phyloP scores from a whole-genome alignment of 1,140 invertebrate genomes.

The Hycleus phaleratus region DNA sequence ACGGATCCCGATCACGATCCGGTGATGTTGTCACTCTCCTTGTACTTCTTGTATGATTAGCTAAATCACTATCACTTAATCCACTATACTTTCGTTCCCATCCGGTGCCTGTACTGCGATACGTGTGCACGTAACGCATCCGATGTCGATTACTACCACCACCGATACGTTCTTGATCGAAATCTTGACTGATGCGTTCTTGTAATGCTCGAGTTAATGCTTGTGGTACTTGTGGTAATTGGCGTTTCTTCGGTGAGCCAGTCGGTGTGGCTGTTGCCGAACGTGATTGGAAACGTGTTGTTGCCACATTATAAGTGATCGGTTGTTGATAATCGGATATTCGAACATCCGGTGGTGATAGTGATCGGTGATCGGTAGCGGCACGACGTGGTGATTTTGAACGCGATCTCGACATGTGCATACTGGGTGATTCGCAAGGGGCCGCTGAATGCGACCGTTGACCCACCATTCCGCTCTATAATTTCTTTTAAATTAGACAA shows the following conservation, averaged over 20 bases:
- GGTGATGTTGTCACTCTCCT: slow-evolving; percentile 50
- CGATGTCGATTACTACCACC: slow-evolving; percentile 18
- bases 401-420: slow-evolving; percentile 51
- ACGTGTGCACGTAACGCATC: slow-evolving; percentile 48
- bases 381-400: slow-evolving; percentile 55
- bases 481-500: not conserved
- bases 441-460: slow-evolving; percentile 63
- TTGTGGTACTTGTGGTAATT: slow-evolving; percentile 83
- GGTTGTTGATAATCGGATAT: slow-evolving; percentile 38
- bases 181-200: slow-evolving; percentile 67
- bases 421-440: slow-evolving; percentile 59
- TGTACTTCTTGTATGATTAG: slow-evolving; percentile 49
- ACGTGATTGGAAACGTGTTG: slow-evolving; percentile 63
- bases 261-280: slow-evolving; percentile 89
- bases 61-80: slow-evolving; percentile 73
- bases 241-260: slow-evolving; percentile 89
- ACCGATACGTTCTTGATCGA: slow-evolving; percentile 71
- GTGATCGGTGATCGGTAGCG: slow-evolving; percentile 54
- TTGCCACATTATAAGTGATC: slow-evolving; percentile 14
- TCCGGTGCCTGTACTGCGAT: slow-evolving; percentile 60
- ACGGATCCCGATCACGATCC: slow-evolving; percentile 49
- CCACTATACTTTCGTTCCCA: slow-evolving; percentile 75
- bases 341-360: slow-evolving; percentile 63
- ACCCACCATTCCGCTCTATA: slow-evolving; percentile 43
- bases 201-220: slow-evolving; percentile 56